These are phyloP conservation scores for Plutella xylostella DNA, from an alignment of 2,888 invertebrate genomes.

Conservation along the genomic window DNA sequence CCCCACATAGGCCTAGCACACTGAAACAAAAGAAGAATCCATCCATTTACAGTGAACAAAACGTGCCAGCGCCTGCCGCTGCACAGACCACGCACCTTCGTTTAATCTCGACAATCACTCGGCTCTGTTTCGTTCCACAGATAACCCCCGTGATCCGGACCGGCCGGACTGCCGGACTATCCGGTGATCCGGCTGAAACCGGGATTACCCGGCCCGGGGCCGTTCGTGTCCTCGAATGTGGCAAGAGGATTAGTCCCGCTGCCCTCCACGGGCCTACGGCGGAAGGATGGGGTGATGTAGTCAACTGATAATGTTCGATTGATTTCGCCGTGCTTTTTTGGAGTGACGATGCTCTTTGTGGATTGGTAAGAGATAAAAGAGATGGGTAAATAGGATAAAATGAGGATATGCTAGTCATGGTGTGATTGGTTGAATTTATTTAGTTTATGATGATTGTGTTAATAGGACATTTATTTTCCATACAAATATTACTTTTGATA, in stretches of 20 bases:
- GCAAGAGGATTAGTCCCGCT: conserved; percentile 51
- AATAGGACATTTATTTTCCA: no score
- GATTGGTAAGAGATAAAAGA: no score
- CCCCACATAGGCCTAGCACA: no score
- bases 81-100: conserved; percentile 14
- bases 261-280: conserved; percentile 39
- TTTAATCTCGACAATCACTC: conserved; percentile 57
- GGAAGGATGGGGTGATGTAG: conserved; percentile 1
- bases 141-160: conserved; percentile 35
- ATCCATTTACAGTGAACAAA: no score
- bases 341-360: no score
- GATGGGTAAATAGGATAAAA: no score
- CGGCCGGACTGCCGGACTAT: conserved; percentile 29
- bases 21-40: no score
- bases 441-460: no score
- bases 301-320: neutral
- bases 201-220: conserved; percentile 20
- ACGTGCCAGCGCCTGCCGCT: conserved; percentile 7
- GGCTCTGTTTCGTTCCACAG: conserved; percentile 51
- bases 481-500: no score
- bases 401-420: no score
- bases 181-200: conserved; percentile 38
- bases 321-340: no score
- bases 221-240: conserved; percentile 53
- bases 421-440: no score